Base-by-base conservation (phyloP, 53 echinoderm and acorn worm species). In the Holothuria leucospilota region DNA sequence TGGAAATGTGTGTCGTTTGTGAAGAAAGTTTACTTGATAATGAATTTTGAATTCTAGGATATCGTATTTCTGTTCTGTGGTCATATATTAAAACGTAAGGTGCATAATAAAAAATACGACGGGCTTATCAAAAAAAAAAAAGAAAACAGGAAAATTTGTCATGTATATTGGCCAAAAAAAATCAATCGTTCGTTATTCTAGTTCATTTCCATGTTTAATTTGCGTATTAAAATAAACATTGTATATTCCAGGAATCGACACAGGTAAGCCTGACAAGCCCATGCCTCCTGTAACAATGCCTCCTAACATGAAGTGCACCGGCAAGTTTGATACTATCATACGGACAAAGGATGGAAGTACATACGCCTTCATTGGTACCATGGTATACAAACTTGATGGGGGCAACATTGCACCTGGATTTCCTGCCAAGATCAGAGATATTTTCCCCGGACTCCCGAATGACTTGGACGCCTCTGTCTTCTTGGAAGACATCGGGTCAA, bases 391-490 rank as follows among this genome's bases (percentile, higher is more conserved):
- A 41, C 41, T 93, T 13, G 85, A 69, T 21, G 66, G 53, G n/a
- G 68, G 42, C 41, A 49, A 58, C 18, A 62, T 86, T 9, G 68
- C 27, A 23, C 49, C 63, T 18, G 93, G 89, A 7, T 91, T 77
- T 58, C 90, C 96, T 25, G 71, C 87, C 46, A 39, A 75, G 41
- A 96, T 96, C 58, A 71, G 73, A 16, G 61, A 66, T 9, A 90
- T 72, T 24, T 96, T 93, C 64, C 78, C 82, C 4, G 94, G 92
- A n/a, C 66, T 96, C 13, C 92, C 91, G 23, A 83, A 90, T 40
- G 67, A 96, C 68, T 26, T 94, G 21, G 96, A 96, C 59, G 94
- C 96, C 20, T 91, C 85, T 0, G 38, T 94, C 2, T 92, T 67
- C 80, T 82, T 64, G 60, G 81, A 53, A 29, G 21, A 20, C 13